A percentile compares a stretch with the other conserved stretches of the same genome.
These are phyloP conservation scores for Sminthopsis crassicaudata DNA, from an alignment of 2,113 vertebrate species.

Conservation along the genomic window DNA sequence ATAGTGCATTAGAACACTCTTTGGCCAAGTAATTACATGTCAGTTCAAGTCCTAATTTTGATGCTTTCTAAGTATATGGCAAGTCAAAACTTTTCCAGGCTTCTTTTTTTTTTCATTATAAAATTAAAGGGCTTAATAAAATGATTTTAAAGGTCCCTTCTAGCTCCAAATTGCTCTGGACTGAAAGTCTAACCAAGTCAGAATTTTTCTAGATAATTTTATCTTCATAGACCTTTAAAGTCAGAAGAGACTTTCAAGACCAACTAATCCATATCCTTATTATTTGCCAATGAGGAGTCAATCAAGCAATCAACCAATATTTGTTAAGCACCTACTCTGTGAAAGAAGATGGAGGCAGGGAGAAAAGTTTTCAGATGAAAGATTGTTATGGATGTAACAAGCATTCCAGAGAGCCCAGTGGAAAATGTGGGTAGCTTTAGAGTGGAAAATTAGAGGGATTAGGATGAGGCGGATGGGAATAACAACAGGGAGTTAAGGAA, in stretches of 20 bases:
- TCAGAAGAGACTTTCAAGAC: not conserved
- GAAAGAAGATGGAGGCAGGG: not conserved
- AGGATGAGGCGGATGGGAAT: not conserved
- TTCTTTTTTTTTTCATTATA: no score
- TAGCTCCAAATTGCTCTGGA: no score
- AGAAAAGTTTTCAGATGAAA: not conserved
- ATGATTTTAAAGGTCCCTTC: no score
- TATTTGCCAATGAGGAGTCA: not conserved
- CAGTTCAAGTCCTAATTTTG: no score
- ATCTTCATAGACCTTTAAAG: not conserved
- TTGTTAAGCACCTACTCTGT: no score
- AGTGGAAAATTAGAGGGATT: not conserved
- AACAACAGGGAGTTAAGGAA: not conserved
- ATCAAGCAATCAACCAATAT: no score
- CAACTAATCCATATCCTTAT: not conserved
- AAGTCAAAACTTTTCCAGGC: no score
- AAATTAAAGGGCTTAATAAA: no score
- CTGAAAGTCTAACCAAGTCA: not conserved
- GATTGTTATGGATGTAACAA: not conserved
- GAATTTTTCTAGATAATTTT: constrained; percentile 1
- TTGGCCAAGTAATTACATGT: no score
- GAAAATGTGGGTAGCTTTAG: not conserved
- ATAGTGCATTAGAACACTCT: no score
- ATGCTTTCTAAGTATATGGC: no score
- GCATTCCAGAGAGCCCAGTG: not conserved